Conservation (phyloP, 1,140 invertebrate genomes). For the Bombus confusus region DNA sequence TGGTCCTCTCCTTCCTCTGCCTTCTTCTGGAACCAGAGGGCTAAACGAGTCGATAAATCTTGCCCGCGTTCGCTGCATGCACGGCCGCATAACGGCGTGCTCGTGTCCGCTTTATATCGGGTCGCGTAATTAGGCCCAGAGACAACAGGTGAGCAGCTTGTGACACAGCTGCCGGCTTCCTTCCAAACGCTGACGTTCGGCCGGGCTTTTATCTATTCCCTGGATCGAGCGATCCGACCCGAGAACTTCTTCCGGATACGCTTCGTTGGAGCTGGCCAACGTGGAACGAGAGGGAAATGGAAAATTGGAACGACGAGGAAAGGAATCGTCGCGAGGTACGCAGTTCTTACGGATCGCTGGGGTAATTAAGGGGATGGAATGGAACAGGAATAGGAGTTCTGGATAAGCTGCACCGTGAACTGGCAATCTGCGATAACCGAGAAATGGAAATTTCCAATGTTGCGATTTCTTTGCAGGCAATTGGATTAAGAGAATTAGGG, state of each 20-base stretch:
- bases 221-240: slow-evolving; percentile 4
- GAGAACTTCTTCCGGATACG: background rate
- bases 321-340: too few relatives aligned
- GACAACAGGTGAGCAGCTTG: slow-evolving; percentile 64
- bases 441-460: too few relatives aligned
- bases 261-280: background rate
- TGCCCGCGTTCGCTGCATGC: slow-evolving; percentile 33
- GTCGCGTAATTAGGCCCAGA: slow-evolving; percentile 62
- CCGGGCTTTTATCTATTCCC: slow-evolving; percentile 6
- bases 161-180: slow-evolving; percentile 60
- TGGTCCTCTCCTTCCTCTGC: slow-evolving; percentile 31
- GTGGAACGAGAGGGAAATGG: background rate
- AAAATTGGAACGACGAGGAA: background rate
- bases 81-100: slow-evolving; percentile 20
- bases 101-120: slow-evolving; percentile 53
- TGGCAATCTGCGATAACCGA: too few relatives aligned
- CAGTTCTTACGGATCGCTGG: too few relatives aligned
- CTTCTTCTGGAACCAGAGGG: background rate
- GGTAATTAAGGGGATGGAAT: too few relatives aligned
- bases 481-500: too few relatives aligned
- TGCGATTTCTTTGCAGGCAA: too few relatives aligned
- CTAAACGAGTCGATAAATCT: slow-evolving; percentile 67
- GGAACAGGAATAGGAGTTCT: too few relatives aligned
- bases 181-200: slow-evolving; percentile 31
- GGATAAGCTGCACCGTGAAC: too few relatives aligned